A percentile compares a stretch with the other conserved stretches of the same genome.
Conservation (phyloP, 23 tunicate species). For the Trididemnum nubilum region DNA sequence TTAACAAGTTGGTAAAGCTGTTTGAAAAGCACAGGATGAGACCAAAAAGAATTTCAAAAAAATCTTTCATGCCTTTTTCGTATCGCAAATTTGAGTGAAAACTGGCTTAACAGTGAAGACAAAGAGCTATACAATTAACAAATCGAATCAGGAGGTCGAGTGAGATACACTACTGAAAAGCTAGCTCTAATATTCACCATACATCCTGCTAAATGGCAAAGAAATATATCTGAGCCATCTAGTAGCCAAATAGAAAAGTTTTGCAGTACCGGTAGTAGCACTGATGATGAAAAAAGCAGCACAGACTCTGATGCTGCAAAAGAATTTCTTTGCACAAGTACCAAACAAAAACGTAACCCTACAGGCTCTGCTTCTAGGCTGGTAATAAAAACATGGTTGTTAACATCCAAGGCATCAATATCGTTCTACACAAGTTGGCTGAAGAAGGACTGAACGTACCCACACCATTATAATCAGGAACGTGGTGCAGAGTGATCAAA, state of each 20-base stretch:
- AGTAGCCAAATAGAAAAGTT: not conserved
- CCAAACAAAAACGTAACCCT: not conserved
- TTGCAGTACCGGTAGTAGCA: not conserved
- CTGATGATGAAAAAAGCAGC: not conserved
- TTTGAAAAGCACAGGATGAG: constrained; percentile 1
- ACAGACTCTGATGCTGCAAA: not conserved
- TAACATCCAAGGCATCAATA: not conserved
- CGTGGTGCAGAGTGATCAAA: not conserved
- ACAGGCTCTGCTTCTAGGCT: not conserved
- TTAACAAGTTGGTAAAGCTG: not conserved
- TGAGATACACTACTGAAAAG: not conserved
- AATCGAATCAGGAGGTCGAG: not conserved
- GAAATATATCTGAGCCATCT: not conserved
- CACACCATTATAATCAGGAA: not conserved
- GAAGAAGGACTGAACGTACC: not conserved
- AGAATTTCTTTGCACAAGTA: not conserved
- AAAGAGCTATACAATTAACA: not conserved
- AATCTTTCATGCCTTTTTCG: not conserved
- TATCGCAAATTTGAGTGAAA: not conserved
- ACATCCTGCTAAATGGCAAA: not conserved
- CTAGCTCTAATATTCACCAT: not conserved
- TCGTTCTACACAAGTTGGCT: not conserved
- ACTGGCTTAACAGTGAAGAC: not conserved
- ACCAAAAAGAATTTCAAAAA: not conserved
- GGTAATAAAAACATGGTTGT: not conserved